Base-by-base conservation (phyloP, 2,797 vertebrate genomes). In the Macroramphosus scolopax region DNA sequence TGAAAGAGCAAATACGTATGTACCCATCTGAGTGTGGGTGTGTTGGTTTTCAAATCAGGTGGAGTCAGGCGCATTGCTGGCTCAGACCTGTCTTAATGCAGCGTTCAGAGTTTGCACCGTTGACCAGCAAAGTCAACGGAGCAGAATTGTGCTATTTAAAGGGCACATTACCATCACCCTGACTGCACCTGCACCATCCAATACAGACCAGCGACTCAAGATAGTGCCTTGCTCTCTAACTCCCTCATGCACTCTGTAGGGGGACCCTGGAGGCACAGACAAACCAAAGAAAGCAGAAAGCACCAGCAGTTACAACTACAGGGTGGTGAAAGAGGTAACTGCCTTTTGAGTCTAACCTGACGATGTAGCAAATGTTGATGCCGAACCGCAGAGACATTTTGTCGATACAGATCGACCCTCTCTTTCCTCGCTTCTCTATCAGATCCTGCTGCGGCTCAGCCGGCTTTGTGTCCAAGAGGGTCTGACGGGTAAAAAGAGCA, bases 291-390 rank as follows among this genome's bases (percentile, higher is more conserved):
- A 96, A 85, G 87, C 92, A 31, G 97, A 99, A 78, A 98, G 91
- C 63, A 94, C 94, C 31, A 98, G 96, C 88, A 98, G 94, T 86
- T 96, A 97, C 85, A 99, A 99, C 91, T 99, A 99, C 88, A 89
- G 95, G 50, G 94, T 97, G 34, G 93, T 98, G 9, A 95, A 96
- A 73, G 96, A 99, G 95, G 97, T 98, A 52, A 63, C 5, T 2
- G 7, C 34, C 10, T 37, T 38, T 41, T n/a, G 1, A n/a, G n/a
- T n/a, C n/a, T n/a, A n/a, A n/a, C n/a, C n/a, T n/a, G n/a, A n/a
- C n/a, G n/a, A n/a, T n/a, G n/a, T n/a, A n/a, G 15, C 12, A 18
- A 6, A 4, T 16, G 6, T 51, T 16, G 5, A 33, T 29, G 15
- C 26, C 20, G n/a, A 20, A 29, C 28, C 4, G 30, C 13, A 3